A percentile compares a stretch with the other conserved stretches of the same genome.
Conservation (phyloP, 2,888 invertebrate genomes). For the Epistrophella euchroma region DNA sequence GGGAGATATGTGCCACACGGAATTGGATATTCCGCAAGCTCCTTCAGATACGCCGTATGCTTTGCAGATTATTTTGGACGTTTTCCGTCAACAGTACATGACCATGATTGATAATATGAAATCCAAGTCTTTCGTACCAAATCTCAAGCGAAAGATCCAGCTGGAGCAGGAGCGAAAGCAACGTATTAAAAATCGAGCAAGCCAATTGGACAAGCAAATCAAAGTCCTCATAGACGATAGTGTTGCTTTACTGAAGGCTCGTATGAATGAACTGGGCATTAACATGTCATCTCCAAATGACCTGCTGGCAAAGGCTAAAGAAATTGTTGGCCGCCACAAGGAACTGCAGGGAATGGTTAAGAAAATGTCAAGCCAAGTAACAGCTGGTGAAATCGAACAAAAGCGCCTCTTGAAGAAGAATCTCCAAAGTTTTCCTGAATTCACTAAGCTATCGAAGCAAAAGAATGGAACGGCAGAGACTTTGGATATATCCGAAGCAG, state of each 20-base stretch:
- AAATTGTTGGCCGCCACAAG: slow-evolving; percentile 96
- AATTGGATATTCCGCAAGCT: slow-evolving; percentile 91
- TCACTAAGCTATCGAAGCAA: slow-evolving; percentile 86
- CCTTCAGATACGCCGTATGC: slow-evolving; percentile 93
- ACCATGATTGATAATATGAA: slow-evolving; percentile 93
- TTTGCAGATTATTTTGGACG: slow-evolving; percentile 93
- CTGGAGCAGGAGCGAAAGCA: slow-evolving; percentile 93
- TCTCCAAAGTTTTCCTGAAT: slow-evolving; percentile 90
- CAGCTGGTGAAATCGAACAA: slow-evolving; percentile 89
- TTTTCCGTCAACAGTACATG: slow-evolving; percentile 93
- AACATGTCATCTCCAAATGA: slow-evolving; percentile 94
- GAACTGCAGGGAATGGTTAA: slow-evolving; percentile 95
- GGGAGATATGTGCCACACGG: slow-evolving; percentile 89
- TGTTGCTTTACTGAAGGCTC: slow-evolving; percentile 92
- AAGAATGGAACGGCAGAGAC: slow-evolving; percentile 82
- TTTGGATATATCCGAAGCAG: slow-evolving; percentile 87
- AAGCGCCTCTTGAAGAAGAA: slow-evolving; percentile 89
- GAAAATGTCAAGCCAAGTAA: slow-evolving; percentile 93
- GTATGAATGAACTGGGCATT: slow-evolving; percentile 96
- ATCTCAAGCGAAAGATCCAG: slow-evolving; percentile 90
- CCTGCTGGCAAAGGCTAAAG: slow-evolving; percentile 93
- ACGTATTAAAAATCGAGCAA: slow-evolving; percentile 91
- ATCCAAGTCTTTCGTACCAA: slow-evolving; percentile 89
- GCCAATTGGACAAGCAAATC: slow-evolving; percentile 97
- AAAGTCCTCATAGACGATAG: slow-evolving; percentile 96